Evolutionary conservation across 2,797 vertebrate species (phyloP).

Genomic region (Gambelia wislizenii): DNA sequence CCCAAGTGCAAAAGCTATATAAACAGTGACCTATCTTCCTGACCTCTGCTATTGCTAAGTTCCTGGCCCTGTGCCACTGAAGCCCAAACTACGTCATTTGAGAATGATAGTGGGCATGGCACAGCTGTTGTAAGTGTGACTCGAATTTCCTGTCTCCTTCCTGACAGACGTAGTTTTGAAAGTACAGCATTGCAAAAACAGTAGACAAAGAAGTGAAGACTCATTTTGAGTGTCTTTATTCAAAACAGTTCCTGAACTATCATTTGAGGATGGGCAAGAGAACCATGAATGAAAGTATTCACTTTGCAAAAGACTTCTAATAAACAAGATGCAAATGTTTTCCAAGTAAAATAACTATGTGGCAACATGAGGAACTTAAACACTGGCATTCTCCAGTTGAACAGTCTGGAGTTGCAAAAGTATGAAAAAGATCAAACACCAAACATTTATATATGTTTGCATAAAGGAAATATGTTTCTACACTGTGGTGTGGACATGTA

Average conservation of each 20-base stretch:
- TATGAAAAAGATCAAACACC: no score
- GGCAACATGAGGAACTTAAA: neutral
- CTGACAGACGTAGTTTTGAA: constrained; percentile 84
- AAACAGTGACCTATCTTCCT: constrained; percentile 84
- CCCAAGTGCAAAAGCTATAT: constrained; percentile 66
- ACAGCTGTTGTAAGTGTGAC: constrained; percentile 87
- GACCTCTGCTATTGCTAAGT: constrained; percentile 78
- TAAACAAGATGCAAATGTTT: constrained; percentile 22
- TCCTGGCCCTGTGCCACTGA: constrained; percentile 81
- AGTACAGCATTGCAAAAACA: constrained; percentile 81
- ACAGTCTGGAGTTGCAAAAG: neutral
- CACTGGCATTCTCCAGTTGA: neutral
- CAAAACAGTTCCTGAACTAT: constrained; percentile 31
- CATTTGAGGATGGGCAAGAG: neutral
- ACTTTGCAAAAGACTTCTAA: constrained; percentile 17
- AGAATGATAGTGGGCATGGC: constrained; percentile 81
- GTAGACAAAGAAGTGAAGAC: constrained; percentile 59
- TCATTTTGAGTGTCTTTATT: constrained; percentile 40
- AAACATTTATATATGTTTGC: no score
- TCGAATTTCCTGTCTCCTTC: constrained; percentile 97
- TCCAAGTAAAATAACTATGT: constrained; percentile 13
- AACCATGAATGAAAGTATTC: constrained; percentile 31
- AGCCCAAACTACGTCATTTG: constrained; percentile 81
- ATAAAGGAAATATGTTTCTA: neutral
- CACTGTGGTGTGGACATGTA: neutral